phyloP scores from a whole-genome alignment of 2,888 invertebrate species.

The Agrotis clavis region DNA sequence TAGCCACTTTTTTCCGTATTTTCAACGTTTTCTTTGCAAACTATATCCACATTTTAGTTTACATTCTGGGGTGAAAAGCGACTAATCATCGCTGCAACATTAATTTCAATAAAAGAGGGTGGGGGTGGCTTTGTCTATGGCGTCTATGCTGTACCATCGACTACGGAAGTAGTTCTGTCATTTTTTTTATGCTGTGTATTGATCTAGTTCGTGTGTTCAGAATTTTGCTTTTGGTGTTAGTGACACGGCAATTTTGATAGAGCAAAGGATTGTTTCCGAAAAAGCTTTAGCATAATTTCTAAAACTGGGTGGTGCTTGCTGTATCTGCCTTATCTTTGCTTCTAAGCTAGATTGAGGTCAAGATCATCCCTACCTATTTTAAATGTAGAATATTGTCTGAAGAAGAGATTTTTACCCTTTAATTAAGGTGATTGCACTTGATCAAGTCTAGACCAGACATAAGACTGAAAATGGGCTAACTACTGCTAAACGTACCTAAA shows the following conservation, averaged over 20 bases:
- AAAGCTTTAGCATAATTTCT: too few relatives aligned
- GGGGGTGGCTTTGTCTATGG: conserved; percentile 63
- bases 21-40: conserved; percentile 44
- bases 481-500: not conserved
- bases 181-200: conserved; percentile 42
- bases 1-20: conserved; percentile 41
- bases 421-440: not conserved
- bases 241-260: not conserved
- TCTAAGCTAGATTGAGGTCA: too few relatives aligned
- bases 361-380: too few relatives aligned
- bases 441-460: not conserved
- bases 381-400: not conserved
- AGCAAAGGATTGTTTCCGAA: not conserved
- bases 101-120: conserved; percentile 77
- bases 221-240: conserved; percentile 6
- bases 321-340: too few relatives aligned
- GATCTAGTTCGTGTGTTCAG: conserved; percentile 20
- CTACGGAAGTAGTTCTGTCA: conserved; percentile 57
- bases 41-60: conserved; percentile 53
- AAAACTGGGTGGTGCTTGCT: too few relatives aligned
- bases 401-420: too few relatives aligned
- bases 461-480: fast-evolving
- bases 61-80: conserved; percentile 66
- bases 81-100: conserved; percentile 73
- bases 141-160: conserved; percentile 54